These are phyloP conservation scores for Tanypteryx hageni DNA, from an alignment of 2,888 invertebrate genomes.

Conservation along the genomic window DNA sequence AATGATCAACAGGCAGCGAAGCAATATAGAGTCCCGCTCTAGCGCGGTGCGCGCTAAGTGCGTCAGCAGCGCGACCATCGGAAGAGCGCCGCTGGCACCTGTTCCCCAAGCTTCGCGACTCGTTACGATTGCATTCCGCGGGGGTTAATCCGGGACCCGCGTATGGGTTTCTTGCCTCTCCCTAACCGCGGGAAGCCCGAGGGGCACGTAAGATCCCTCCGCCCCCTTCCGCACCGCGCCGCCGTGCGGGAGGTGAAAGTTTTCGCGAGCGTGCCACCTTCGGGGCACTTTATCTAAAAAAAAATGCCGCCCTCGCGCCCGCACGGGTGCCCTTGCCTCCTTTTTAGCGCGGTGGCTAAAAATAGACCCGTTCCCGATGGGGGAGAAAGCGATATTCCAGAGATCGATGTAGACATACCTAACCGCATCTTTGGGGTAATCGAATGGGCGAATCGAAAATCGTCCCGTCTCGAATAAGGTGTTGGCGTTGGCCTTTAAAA, in stretches of 20 bases:
- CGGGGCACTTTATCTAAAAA: neutral
- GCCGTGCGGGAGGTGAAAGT: constrained; percentile 39
- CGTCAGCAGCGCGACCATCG: too few relatives aligned
- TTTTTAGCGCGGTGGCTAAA: constrained; percentile 39
- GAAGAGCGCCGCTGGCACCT: too few relatives aligned
- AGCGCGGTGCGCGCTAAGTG: too few relatives aligned
- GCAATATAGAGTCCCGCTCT: too few relatives aligned
- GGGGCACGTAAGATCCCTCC: neutral
- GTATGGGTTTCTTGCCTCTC: too few relatives aligned
- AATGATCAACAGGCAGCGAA: neutral
- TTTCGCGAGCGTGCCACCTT: constrained; percentile 15
- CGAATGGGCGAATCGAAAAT: neutral
- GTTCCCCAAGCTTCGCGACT: too few relatives aligned
- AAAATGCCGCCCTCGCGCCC: constrained; percentile 36
- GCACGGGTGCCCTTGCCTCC: constrained; percentile 36
- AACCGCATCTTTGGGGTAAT: neutral
- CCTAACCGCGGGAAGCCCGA: neutral
- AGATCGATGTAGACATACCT: neutral
- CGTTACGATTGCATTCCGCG: too few relatives aligned
- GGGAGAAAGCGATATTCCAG: neutral
- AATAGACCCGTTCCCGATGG: neutral
- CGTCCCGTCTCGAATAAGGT: neutral
- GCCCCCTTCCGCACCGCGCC: neutral
- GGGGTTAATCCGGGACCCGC: too few relatives aligned
- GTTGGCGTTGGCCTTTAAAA: neutral